A percentile compares a stretch with the other conserved stretches of the same genome.
These are phyloP conservation scores for Drosophila melanogaster DNA, from an alignment of 1,140 invertebrate genomes.

Conservation along the genomic window Release_6_plus_ISO1_MT NT_033779.5:5510501-5511000, in stretches of 20 bases:
- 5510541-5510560: slow-evolving; percentile 49
- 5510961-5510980: slow-evolving; percentile 51
- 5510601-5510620: slow-evolving; percentile 79
- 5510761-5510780: slow-evolving; percentile 75
- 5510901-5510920: slow-evolving; percentile 39
- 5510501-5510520: slow-evolving; percentile 73
- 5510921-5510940: slow-evolving; percentile 81
- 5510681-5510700: slow-evolving; percentile 81
- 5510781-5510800: slow-evolving; percentile 84
- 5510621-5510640: slow-evolving; percentile 61
- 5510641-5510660: not conserved
- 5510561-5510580: slow-evolving; percentile 66
- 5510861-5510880: slow-evolving; percentile 69
- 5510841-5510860: slow-evolving; percentile 2
- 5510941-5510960: slow-evolving; percentile 63
- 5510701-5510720: slow-evolving; percentile 80
- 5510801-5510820: slow-evolving; percentile 84
- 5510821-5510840: slow-evolving; percentile 67
- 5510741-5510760: slow-evolving; percentile 14
- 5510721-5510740: slow-evolving; percentile 46
- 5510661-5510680: slow-evolving; percentile 23
- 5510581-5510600: slow-evolving; percentile 68
- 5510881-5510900: slow-evolving; percentile 41
- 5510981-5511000: slow-evolving; percentile 67
- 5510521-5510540: slow-evolving; percentile 41